Base-by-base conservation (phyloP, 2,113 vertebrate species). In the Macquaria ambigua region DNA sequence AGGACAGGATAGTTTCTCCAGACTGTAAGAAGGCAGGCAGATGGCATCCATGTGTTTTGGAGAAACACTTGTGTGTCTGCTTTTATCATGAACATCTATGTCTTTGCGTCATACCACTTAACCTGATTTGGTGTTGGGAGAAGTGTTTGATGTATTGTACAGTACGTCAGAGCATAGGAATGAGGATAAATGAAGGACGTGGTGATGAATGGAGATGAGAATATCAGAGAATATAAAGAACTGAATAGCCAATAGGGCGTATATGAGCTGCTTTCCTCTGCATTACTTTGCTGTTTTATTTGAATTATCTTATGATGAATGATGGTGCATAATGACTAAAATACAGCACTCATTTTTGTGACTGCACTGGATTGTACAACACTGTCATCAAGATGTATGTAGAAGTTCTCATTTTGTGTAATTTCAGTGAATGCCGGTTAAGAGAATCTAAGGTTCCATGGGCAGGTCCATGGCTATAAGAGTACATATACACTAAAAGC, bases 1-100 rank as follows among this genome's bases (percentile, higher is more conserved):
- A 83, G 81, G 16, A 77, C 25, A 64, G 69, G 55, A 81, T 77
- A 8, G 31, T 62, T 77, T 77, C 41, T 70, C 28, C 61, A 69
- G 28, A 89, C 39, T 39, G 25, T 18, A 21, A 28, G 28, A 69
- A 50, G 28, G 21, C 39, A 67, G 79, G 39, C 56, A 75, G 62
- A 78, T 53, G 50, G 37, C n/a, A 59, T 14, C 1, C 4, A 63
- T 55, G 39, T 62, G 21, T 76, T 81, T n/a, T 34, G 12, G 10
- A 77, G 46, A 59, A 77, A 83, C 18, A 28, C 41, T 4, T 34
- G 25, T 62, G 34, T 52, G 18, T 53, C 16, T 43, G 10, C 43
- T 76, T 63, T 82, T 43, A 71, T 76, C 52, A 34, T 70, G 21
- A 85, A 43, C 41, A 55, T 77, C 23, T 62, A 8, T 43, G 15